Percentiles rank a stretch among this genome's conserved stretches.
Conservation (phyloP, 2,888 invertebrate genomes). For the Pristionchus japonicus region DNA sequence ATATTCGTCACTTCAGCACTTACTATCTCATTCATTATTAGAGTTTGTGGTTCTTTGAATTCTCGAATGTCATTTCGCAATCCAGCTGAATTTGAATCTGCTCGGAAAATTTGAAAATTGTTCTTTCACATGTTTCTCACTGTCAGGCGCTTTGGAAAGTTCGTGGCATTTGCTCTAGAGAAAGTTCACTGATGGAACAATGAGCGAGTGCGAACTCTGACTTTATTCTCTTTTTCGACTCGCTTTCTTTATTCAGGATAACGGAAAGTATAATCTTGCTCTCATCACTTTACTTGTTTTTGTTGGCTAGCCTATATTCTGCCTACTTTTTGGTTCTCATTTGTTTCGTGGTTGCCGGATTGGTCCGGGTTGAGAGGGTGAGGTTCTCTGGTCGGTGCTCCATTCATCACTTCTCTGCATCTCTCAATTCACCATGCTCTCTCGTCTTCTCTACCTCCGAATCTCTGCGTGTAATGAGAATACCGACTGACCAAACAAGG, state of each 20-base stretch:
- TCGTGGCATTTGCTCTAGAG: background rate
- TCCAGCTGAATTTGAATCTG: background rate
- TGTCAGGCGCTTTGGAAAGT: background rate
- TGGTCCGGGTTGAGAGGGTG: too few relatives aligned
- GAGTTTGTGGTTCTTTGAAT: background rate
- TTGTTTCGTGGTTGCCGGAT: background rate
- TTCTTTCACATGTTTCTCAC: background rate
- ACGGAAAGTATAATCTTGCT: background rate
- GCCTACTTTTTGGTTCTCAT: background rate
- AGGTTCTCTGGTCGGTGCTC: background rate
- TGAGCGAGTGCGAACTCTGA: background rate
- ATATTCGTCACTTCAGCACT: background rate
- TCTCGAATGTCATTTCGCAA: background rate
- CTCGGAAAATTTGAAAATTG: background rate
- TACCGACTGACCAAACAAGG: constrained; percentile 12
- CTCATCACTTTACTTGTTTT: too few relatives aligned
- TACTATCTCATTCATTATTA: background rate
- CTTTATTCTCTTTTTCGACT: background rate
- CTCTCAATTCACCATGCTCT: background rate
- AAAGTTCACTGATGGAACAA: background rate
- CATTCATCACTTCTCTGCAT: background rate
- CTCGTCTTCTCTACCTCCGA: background rate
- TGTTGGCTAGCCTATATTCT: background rate
- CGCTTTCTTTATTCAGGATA: background rate
- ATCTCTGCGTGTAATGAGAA: constrained; percentile 6